Evolutionary conservation across 2,888 invertebrate species (phyloP).

Genomic region (Margaritifera margaritifera): DNA sequence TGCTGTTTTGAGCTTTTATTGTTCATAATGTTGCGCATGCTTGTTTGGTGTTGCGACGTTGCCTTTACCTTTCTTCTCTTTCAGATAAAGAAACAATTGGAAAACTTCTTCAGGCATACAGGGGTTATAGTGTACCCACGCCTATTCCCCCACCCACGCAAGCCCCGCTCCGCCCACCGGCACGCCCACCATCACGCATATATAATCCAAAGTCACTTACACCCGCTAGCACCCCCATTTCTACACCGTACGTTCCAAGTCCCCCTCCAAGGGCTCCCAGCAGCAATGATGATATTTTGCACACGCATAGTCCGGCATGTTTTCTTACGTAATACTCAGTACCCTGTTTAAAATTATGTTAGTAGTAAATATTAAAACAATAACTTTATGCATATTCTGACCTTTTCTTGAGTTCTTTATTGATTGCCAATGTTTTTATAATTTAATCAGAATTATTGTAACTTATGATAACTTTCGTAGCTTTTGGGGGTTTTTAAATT

Average conservation of each 20-base stretch:
- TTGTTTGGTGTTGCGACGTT: too few species aligned
- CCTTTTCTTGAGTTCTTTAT: too few species aligned
- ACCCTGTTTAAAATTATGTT: too few species aligned
- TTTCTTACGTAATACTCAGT: too few species aligned
- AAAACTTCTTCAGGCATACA: constrained; percentile 30
- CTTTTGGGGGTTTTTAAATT: too few species aligned
- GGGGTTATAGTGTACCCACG: constrained; percentile 23
- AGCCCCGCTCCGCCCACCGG: constrained; percentile 16
- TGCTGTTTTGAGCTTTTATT: background rate
- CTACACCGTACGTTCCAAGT: constrained; percentile 32
- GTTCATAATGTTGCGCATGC: too few species aligned
- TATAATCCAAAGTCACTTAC: constrained; percentile 20
- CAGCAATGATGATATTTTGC: constrained; percentile 1
- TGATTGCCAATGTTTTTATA: too few species aligned
- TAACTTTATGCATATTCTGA: too few species aligned
- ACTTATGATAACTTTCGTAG: too few species aligned
- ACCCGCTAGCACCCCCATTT: constrained; percentile 27
- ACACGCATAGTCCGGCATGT: too few species aligned
- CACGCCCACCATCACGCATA: constrained; percentile 16
- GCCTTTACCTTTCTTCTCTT: constrained; percentile 12
- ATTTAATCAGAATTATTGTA: too few species aligned
- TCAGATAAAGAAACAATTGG: constrained; percentile 35
- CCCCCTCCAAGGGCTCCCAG: constrained; percentile 31
- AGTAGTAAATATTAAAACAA: too few species aligned
- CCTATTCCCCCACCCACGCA: constrained; percentile 16